A percentile compares a stretch with the other conserved stretches of the same genome.
phyloP scores from a whole-genome alignment of 2,888 invertebrate genomes.

The Neocrepidodera transversa region DNA sequence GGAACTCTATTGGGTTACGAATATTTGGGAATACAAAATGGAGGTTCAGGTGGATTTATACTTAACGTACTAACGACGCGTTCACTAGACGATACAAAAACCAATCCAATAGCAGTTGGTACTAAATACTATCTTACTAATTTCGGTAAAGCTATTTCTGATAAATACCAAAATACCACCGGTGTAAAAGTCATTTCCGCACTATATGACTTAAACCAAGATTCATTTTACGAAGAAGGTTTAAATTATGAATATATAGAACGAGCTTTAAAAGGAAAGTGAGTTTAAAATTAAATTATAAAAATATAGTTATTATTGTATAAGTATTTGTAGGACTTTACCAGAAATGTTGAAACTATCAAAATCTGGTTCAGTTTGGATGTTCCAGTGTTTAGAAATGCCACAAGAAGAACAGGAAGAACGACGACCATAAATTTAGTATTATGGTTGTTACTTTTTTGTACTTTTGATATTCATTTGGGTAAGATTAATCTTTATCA shows the following conservation, averaged over 20 bases:
- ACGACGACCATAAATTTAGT: neutral
- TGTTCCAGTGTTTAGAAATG: neutral
- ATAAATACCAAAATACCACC: constrained; percentile 34
- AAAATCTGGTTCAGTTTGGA: constrained; percentile 6
- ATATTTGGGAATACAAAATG: constrained; percentile 65
- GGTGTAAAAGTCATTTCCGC: constrained; percentile 53
- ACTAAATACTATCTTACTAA: constrained; percentile 64
- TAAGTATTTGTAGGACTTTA: neutral
- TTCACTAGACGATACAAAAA: constrained; percentile 63
- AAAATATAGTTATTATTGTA: too few species aligned
- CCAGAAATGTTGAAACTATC: neutral
- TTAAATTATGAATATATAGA: too few species aligned
- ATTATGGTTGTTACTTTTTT: too few species aligned
- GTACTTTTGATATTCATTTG: too few species aligned
- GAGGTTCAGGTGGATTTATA: constrained; percentile 68
- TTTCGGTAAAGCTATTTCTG: constrained; percentile 59
- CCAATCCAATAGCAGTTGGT: constrained; percentile 65
- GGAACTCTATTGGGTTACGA: constrained; percentile 59
- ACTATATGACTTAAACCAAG: neutral
- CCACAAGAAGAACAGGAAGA: neutral
- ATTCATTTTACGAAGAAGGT: neutral
- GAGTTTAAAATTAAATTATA: too few species aligned
- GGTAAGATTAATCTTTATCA: too few species aligned
- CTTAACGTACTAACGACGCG: constrained; percentile 66
- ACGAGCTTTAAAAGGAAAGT: too few species aligned